These are phyloP conservation scores for Trinorchestia longiramus DNA, from an alignment of 1,140 invertebrate species.

Conservation along the genomic window DNA sequence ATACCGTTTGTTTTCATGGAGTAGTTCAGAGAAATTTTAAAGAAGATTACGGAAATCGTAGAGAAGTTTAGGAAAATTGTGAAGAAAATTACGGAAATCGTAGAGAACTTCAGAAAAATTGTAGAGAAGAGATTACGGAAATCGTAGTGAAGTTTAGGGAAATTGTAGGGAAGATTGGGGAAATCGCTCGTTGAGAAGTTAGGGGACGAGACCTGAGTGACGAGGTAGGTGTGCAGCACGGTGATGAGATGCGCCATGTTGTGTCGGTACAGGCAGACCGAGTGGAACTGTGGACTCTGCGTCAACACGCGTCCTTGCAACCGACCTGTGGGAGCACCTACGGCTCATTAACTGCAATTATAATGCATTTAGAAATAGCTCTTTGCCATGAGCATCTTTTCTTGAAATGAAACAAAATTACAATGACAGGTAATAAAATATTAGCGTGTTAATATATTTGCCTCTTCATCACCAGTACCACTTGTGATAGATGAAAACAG, in stretches of 20 bases:
- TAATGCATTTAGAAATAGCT: neutral
- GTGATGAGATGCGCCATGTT: neutral
- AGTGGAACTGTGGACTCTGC: conserved; percentile 19
- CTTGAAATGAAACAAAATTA: neutral
- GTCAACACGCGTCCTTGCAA: neutral
- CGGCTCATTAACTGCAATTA: neutral
- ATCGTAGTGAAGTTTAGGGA: no score
- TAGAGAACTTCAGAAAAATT: no score
- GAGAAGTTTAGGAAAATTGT: no score
- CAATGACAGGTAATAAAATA: neutral
- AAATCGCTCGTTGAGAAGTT: neutral
- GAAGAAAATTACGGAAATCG: no score
- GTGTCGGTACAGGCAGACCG: conserved; percentile 18
- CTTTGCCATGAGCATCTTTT: neutral
- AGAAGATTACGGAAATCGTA: no score
- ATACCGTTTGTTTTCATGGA: no score
- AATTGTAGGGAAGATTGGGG: no score
- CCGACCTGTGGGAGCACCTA: neutral
- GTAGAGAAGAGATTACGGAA: no score
- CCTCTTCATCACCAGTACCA: neutral
- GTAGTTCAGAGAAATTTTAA: no score
- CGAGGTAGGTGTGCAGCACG: conserved; percentile 24
- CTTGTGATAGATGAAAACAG: neutral
- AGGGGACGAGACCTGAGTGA: neutral
- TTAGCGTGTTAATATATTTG: neutral